Conservation (phyloP, 2,888 invertebrate species). For the Drosophila parthenogenetica region DNA sequence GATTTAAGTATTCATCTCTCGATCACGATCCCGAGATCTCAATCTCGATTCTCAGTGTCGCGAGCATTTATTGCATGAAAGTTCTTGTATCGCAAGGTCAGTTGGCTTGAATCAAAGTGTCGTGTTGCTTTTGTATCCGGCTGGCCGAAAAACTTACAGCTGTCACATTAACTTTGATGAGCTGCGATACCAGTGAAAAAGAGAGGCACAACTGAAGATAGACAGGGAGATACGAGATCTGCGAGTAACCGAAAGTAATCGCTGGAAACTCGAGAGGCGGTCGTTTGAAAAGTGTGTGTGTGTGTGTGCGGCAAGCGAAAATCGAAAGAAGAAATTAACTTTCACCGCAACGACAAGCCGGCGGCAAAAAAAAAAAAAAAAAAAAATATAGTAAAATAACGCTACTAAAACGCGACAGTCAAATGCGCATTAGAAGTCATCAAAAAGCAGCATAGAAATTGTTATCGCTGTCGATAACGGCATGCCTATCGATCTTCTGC, state of each 20-base stretch:
- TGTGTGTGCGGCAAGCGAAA: conserved; percentile 62
- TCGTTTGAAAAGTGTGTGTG: conserved; percentile 64
- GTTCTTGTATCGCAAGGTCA: conserved; percentile 44
- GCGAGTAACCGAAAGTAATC: conserved; percentile 67
- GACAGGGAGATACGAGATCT: conserved; percentile 25
- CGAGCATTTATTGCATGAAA: conserved; percentile 6
- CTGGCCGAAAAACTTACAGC: conserved; percentile 62
- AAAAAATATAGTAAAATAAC: conserved; percentile 36
- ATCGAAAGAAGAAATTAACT: conserved; percentile 71
- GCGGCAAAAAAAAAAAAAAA: conserved; percentile 28
- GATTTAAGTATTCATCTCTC: conserved; percentile 3
- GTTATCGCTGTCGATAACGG: conserved; percentile 24
- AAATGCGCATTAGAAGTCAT: conserved; percentile 73
- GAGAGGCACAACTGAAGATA: not conserved
- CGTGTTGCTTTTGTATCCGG: conserved; percentile 45
- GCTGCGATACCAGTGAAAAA: conserved; percentile 54
- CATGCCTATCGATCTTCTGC: conserved; percentile 19
- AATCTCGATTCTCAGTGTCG: not conserved
- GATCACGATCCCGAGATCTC: not conserved
- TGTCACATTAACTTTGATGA: conserved; percentile 78
- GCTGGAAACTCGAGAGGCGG: conserved; percentile 65
- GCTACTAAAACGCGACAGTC: conserved; percentile 47
- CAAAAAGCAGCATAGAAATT: conserved; percentile 31
- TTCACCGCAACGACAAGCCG: conserved; percentile 60
- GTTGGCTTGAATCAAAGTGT: conserved; percentile 12